Conservation (phyloP, 1,140 invertebrate species). For the Caerostris extrusa region DNA sequence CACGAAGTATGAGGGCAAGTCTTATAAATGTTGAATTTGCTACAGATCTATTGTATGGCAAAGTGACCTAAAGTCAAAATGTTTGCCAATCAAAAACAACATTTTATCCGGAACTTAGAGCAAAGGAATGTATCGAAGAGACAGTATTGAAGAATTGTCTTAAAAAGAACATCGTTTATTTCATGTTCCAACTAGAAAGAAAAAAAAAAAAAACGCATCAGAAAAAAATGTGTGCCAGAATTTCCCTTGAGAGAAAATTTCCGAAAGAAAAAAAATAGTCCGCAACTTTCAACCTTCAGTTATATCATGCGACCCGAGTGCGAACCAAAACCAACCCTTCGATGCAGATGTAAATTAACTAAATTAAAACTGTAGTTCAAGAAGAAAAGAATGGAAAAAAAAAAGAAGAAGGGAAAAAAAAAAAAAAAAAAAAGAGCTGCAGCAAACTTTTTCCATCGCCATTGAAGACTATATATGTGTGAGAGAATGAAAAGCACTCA, state of each 20-base stretch:
- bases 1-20: no score
- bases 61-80: no score
- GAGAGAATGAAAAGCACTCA: conserved; percentile 29
- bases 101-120: no score
- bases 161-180: not conserved
- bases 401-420: not conserved
- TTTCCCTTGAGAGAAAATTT: not conserved
- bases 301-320: not conserved
- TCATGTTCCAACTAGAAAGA: not conserved
- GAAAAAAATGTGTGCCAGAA: not conserved
- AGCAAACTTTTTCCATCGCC: not conserved
- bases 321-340: not conserved
- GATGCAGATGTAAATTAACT: conserved; percentile 29
- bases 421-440: no score
- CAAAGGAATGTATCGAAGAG: no score
- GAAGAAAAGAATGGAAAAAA: no score
- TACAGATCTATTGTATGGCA: no score
- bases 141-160: no score
- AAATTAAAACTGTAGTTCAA: conserved; percentile 23
- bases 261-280: not conserved
- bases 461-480: conserved; percentile 7
- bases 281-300: not conserved
- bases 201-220: not conserved
- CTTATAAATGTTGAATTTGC: no score
- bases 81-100: no score